Percentiles rank a stretch among this genome's conserved stretches.
phyloP scores from a whole-genome alignment of 2,113 vertebrate genomes.

The Thamnaconus septentrionalis region DNA sequence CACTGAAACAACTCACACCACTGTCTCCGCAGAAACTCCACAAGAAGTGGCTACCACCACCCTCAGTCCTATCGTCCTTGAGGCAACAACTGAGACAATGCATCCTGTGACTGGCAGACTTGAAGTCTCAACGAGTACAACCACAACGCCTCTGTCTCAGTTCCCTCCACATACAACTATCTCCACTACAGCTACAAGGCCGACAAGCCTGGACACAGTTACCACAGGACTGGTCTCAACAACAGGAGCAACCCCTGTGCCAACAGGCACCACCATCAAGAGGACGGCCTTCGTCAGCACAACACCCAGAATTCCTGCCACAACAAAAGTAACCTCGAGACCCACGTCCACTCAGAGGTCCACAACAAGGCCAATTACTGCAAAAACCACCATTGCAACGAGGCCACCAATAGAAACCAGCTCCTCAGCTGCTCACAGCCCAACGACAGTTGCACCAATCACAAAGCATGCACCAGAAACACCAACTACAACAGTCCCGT shows the following conservation, averaged over 20 bases:
- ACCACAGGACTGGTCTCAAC: conserved; percentile 56
- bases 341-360: conserved; percentile 32
- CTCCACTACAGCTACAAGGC: conserved; percentile 16
- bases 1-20: conserved; percentile 34
- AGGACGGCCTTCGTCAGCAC: conserved; percentile 28
- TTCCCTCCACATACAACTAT: conserved; percentile 31
- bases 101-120: conserved; percentile 41
- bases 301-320: conserved; percentile 50
- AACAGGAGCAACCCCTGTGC: conserved; percentile 17
- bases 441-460: conserved; percentile 7
- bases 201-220: conserved; percentile 50
- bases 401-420: conserved; percentile 42
- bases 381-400: conserved; percentile 55
- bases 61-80: conserved; percentile 24
- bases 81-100: conserved; percentile 42
- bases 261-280: conserved; percentile 21
- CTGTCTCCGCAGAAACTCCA: conserved; percentile 26
- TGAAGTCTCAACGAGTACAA: conserved; percentile 38
- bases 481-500: conserved; percentile 13
- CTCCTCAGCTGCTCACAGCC: conserved; percentile 26
- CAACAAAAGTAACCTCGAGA: conserved; percentile 48
- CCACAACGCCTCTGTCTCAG: conserved; percentile 12
- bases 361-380: conserved; percentile 38
- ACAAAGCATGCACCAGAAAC: conserved; percentile 6
- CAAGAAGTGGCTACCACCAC: conserved; percentile 36